Evolutionary conservation across 2,113 vertebrate species (phyloP), one percentile per base, ranked within the genome.

Genomic region (Microcebus lehilahytsara): DNA sequence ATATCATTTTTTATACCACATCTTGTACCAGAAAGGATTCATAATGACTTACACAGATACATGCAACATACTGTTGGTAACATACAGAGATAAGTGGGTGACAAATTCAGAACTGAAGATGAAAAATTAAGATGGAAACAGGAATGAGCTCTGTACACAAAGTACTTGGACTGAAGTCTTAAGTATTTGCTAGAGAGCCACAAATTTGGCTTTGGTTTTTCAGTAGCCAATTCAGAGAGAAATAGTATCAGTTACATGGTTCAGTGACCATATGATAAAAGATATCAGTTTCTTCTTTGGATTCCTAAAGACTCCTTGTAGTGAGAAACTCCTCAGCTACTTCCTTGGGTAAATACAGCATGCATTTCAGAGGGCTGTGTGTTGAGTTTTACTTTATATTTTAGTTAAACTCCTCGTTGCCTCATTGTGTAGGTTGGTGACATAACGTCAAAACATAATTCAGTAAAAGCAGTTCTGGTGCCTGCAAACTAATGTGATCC

Each of bases 21-120:
- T 91, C 53, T 89, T 93, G 51, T 97, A 91, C 13, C 85, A 83
- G 78, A 67, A 97, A 86, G 78, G 12, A 32, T 42, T 95, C 42
- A 9, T 81, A 86, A 49, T 67, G 49, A 69, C 78, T 75, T 86
- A 27, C 23, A 89, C 64, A 88, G 87, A 53, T 87, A 86, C 9
- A 25, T 34, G 42, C 2, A 20, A 5, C 23, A n/a, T 85, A 23
- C 64, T 75, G 9, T 46, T 93, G 74, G 27, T 95, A 60, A 79
- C 49, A 60, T 58, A 64, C 16, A 69, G 25, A 79, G 78, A 67
- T 51, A 58, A 64, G 14, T 34, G 51, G 13, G 42, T 89, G 46
- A 53, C 40, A 16, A 46, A 75, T 53, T 93, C 79, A 83, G 53
- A 51, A 85, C 42, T 37, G 53, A 22, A 51, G 25, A 53, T n/a